Conservation (phyloP, 2,888 invertebrate species). For the Chrysolina americana region DNA sequence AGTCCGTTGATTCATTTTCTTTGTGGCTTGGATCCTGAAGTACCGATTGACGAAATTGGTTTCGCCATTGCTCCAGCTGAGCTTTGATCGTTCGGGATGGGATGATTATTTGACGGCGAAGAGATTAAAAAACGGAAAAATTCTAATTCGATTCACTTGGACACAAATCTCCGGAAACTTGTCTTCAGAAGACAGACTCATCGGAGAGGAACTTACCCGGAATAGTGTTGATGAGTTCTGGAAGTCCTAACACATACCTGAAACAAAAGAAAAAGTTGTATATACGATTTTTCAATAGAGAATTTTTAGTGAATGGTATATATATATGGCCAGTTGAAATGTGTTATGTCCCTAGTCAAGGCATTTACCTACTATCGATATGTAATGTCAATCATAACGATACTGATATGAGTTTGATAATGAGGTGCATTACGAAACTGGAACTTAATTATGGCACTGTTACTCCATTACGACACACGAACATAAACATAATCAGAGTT, state of each 20-base stretch:
- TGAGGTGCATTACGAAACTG: too few species aligned
- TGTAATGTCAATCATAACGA: too few species aligned
- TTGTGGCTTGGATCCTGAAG: not conserved
- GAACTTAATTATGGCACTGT: too few species aligned
- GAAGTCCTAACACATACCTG: not conserved
- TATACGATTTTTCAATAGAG: too few species aligned
- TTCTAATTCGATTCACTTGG: not conserved
- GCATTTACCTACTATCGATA: too few species aligned
- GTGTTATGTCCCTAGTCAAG: too few species aligned
- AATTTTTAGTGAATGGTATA: too few species aligned
- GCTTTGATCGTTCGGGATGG: not conserved
- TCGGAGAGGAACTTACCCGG: not conserved
- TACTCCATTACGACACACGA: too few species aligned
- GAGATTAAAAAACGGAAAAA: not conserved
- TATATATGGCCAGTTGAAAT: too few species aligned
- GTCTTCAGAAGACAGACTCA: not conserved
- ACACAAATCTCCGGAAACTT: not conserved
- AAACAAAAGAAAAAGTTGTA: not conserved
- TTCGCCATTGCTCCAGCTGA: not conserved
- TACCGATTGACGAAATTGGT: constrained; percentile 7
- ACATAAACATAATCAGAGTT: too few species aligned
- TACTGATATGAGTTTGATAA: too few species aligned
- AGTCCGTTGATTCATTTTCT: constrained; percentile 18
- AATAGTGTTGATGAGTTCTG: not conserved
- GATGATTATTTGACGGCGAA: not conserved